Conservation (phyloP, 2,888 invertebrate genomes). For the Drosophila vallismaia region DNA sequence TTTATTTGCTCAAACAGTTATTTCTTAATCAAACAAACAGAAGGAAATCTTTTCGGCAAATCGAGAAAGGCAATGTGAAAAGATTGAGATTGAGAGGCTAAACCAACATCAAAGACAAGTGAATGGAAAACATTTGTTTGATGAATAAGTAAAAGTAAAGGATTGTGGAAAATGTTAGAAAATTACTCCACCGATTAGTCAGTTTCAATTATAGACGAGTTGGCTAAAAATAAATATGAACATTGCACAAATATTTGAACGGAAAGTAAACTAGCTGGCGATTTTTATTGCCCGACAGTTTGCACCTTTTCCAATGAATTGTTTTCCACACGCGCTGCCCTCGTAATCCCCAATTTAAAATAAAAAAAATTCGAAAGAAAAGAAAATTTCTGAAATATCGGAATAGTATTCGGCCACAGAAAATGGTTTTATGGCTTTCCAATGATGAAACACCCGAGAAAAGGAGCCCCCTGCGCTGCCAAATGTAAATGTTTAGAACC, state of each 20-base stretch:
- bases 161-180: background rate
- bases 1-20: conserved; percentile 57
- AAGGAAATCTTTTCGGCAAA: background rate
- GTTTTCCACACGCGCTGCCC: conserved; percentile 29
- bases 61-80: background rate
- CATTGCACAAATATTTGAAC: conserved; percentile 40
- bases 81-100: background rate
- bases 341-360: conserved; percentile 5
- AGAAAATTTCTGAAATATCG: conserved; percentile 26
- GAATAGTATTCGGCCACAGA: conserved; percentile 40
- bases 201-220: conserved; percentile 22
- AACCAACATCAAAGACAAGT: conserved; percentile 35
- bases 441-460: conserved; percentile 44
- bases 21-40: conserved; percentile 57
- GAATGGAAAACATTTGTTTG: conserved; percentile 14
- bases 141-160: background rate
- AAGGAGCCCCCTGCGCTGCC: background rate
- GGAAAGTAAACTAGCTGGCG: conserved; percentile 35
- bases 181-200: conserved; percentile 40
- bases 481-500: conserved; percentile 59
- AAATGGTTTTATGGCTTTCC: conserved; percentile 65
- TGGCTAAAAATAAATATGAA: conserved; percentile 39
- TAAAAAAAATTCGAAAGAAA: background rate
- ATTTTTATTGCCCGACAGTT: conserved; percentile 39
- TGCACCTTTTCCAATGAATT: conserved; percentile 41